These are phyloP conservation scores for Mus caroli DNA, from an alignment of 2,797 vertebrate species.

Conservation along the genomic window DNA sequence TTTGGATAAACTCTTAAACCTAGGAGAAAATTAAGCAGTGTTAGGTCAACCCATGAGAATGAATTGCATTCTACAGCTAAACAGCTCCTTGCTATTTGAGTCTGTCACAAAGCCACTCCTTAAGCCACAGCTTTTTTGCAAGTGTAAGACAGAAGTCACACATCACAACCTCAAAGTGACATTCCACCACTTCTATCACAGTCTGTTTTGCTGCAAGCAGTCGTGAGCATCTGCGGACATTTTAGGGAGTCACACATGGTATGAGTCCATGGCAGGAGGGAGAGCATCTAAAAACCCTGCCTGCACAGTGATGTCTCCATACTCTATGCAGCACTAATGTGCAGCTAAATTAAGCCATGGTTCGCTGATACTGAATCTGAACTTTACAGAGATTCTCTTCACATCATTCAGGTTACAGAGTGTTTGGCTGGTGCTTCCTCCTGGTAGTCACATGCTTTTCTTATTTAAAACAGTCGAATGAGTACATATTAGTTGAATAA, in stretches of 20 bases:
- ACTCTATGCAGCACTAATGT: neutral
- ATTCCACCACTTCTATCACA: neutral
- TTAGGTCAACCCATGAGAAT: neutral
- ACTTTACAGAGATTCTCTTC: slow-evolving; percentile 33
- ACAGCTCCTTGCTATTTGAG: neutral
- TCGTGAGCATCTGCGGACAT: neutral
- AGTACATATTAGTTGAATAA: neutral
- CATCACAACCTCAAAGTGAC: slow-evolving; percentile 23
- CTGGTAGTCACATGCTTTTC: neutral
- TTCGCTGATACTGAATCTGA: neutral
- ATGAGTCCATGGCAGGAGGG: neutral
- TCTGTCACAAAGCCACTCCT: neutral
- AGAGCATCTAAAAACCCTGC: neutral
- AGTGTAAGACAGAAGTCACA: neutral
- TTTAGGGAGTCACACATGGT: neutral
- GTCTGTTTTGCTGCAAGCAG: neutral
- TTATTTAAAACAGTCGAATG: neutral
- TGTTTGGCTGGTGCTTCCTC: slow-evolving; percentile 12
- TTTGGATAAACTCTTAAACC: neutral
- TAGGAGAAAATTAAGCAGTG: slow-evolving; percentile 23
- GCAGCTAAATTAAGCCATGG: neutral
- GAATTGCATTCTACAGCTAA: neutral
- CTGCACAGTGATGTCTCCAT: neutral
- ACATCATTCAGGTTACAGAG: neutral
- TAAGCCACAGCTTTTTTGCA: neutral